phyloP scores from a whole-genome alignment of 2,113 vertebrate genomes.

The Cinclus cinclus region DNA sequence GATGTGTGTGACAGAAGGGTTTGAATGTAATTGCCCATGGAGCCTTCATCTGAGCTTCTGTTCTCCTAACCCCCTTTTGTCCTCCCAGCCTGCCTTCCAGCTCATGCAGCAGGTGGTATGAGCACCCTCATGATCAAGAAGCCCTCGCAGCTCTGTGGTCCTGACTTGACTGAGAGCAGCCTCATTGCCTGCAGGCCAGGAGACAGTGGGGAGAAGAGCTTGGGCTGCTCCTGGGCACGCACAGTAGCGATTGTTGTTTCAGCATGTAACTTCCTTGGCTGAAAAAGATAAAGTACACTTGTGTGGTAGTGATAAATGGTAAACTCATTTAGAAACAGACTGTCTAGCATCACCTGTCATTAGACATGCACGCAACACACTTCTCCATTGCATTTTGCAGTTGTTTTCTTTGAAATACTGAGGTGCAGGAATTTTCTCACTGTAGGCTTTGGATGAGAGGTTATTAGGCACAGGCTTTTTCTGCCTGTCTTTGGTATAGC shows the following conservation, averaged over 20 bases:
- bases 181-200: not conserved
- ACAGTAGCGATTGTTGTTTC: rapidly evolving
- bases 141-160: not conserved
- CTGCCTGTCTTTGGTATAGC: not conserved
- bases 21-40: not conserved
- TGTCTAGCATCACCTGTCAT: not conserved
- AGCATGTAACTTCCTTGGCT: not conserved
- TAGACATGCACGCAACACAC: not conserved
- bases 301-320: not conserved
- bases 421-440: not conserved
- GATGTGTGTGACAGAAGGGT: not conserved
- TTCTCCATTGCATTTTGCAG: not conserved
- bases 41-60: not conserved
- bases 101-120: not conserved
- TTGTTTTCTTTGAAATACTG: not conserved
- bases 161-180: not conserved
- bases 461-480: not conserved
- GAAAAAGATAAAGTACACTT: not conserved
- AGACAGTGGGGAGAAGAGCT: not conserved
- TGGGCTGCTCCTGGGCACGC: not conserved
- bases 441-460: not conserved
- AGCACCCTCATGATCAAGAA: not conserved
- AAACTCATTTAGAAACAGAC: not conserved
- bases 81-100: not conserved
- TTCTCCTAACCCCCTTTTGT: not conserved